Base-by-base conservation (phyloP, 1,140 invertebrate species). In the Meloidogyne exigua region DNA sequence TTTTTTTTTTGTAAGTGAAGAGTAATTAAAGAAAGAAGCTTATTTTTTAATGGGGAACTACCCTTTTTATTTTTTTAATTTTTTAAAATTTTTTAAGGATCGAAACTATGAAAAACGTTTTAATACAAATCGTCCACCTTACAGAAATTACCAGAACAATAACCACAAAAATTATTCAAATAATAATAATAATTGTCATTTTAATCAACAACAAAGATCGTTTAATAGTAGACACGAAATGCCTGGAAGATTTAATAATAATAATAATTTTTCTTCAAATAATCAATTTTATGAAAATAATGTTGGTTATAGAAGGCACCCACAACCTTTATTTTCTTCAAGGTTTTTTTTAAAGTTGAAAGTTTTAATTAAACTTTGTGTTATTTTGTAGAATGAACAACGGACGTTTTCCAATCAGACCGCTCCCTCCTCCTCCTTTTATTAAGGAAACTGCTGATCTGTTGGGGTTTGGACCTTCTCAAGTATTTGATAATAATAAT, bases 251-350 rank as follows among this genome's bases (percentile, higher is more conserved):
- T 68, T 68, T n/a, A 1, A n/a, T 39, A 39, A 39, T 39, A 32
- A 32, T 39, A n/a, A n/a, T n/a, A n/a, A n/a, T n/a, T n/a, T n/a
- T n/a, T 36, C 7, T 68, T 36, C 66, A 68, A 68, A 67, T 64
- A 7, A 32, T 68, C 28, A 68, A 68, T 36, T 42, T 68, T 18
- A 36, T 68, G 13, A 25, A n/a, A 36, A 36, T 68, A 21, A 21
- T 18, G 10, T 7, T 57, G 18, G 18, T 9, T 57, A n/a, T 57
- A 57, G 49, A 57, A n/a, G 49, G 0, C 49, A 18, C 21, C 49
- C 49, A n/a, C 49, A 57, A n/a, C n/a, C 49, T 57, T 57, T 57
- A 57, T 57, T 57, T 57, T 5, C 0, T 57, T n/a, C 18, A 57
- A 57, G 49, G 49, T 57, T 57, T n/a, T n/a, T 57, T 57, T 57